Conservation (phyloP, 2,888 invertebrate species). For the Nephrotoma guestfalica region DNA sequence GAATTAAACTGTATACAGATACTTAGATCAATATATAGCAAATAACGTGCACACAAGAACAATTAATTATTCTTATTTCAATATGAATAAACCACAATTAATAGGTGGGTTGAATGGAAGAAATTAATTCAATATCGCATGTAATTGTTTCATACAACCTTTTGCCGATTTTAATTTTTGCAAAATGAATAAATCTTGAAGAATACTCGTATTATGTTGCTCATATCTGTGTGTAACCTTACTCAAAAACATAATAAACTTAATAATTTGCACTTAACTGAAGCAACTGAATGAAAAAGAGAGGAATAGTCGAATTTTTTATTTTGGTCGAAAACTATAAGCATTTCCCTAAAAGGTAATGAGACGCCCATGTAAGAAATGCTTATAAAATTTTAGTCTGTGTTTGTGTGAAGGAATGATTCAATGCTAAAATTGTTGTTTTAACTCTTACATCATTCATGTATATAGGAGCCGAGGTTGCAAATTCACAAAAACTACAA, state of each 20-base stretch:
- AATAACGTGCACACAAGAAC: background rate
- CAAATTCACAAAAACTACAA: background rate
- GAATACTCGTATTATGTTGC: background rate
- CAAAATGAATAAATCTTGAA: background rate
- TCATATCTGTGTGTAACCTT: background rate
- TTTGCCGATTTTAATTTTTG: background rate
- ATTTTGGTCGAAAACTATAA: background rate
- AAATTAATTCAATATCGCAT: background rate
- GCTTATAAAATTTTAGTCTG: background rate
- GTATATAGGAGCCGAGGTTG: background rate
- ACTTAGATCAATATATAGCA: background rate
- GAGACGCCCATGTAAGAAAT: background rate
- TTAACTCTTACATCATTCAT: background rate
- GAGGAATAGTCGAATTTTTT: background rate
- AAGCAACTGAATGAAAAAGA: background rate
- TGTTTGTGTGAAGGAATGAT: background rate
- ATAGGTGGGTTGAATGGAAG: background rate
- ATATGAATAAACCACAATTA: background rate
- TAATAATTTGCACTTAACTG: background rate
- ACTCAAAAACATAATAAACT: background rate
- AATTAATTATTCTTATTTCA: background rate
- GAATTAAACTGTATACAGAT: no score
- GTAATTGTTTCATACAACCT: background rate
- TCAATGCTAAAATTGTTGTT: background rate
- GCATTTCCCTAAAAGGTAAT: background rate